These are phyloP conservation scores for Physocephala rufipes DNA, from an alignment of 2,888 invertebrate genomes.

Conservation along the genomic window DNA sequence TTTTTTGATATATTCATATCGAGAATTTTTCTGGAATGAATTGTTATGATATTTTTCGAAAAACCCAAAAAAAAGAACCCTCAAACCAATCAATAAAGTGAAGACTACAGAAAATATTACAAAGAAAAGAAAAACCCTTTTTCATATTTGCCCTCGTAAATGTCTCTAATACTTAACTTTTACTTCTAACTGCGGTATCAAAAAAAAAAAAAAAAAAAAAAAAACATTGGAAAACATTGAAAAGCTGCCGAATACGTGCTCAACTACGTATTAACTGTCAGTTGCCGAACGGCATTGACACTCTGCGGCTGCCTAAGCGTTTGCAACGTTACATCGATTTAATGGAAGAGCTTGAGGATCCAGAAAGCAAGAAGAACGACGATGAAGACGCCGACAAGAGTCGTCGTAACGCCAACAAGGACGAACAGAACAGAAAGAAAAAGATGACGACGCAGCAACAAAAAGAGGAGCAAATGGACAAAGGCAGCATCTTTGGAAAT, in stretches of 20 bases:
- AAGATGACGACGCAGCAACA: conserved; percentile 35
- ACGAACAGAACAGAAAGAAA: no score
- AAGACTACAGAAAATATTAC: no score
- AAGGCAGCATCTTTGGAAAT: conserved; percentile 19
- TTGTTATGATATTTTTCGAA: no score
- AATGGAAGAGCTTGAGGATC: conserved; percentile 69
- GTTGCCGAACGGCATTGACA: conserved; percentile 78
- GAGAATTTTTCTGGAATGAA: no score
- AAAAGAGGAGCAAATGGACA: conserved; percentile 11
- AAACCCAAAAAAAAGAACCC: no score
- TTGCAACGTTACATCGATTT: conserved; percentile 79
- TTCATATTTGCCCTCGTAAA: no score
- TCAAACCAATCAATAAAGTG: no score
- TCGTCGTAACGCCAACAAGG: no score
- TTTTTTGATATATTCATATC: not conserved
- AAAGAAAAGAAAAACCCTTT: no score
- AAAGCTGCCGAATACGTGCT: conserved; percentile 74
- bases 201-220: not conserved
- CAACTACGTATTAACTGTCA: conserved; percentile 75
- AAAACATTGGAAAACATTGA: no score
- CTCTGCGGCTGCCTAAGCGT: conserved; percentile 73
- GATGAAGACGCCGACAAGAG: no score
- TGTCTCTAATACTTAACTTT: no score
- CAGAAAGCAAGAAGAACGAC: conserved; percentile 35
- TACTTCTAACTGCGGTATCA: not conserved